phyloP scores from a whole-genome alignment of 2,113 vertebrate genomes.

The Tupaia tana region DNA sequence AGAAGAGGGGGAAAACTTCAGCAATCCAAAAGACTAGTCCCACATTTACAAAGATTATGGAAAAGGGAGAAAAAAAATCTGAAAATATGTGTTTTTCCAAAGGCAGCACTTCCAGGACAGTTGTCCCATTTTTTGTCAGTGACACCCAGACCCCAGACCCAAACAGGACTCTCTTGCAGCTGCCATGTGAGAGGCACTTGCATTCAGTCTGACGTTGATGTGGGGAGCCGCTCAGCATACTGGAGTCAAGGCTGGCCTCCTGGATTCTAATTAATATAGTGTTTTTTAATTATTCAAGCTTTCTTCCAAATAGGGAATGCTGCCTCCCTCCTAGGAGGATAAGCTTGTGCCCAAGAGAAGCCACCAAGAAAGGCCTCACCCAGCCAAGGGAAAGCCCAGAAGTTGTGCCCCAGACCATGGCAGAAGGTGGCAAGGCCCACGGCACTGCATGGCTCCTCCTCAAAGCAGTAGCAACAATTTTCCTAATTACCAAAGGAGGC shows the following conservation, averaged over 20 bases:
- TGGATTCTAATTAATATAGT: neutral
- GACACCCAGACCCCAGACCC: neutral
- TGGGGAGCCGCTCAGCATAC: fast-evolving
- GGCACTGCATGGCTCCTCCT: slow-evolving; percentile 1
- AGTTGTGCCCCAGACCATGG: neutral
- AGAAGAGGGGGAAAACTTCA: neutral
- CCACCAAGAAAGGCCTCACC: neutral
- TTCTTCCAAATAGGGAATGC: neutral
- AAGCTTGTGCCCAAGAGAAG: neutral
- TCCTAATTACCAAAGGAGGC: slow-evolving; percentile 72
- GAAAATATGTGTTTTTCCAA: neutral
- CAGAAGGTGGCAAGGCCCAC: neutral
- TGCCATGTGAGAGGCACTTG: neutral
- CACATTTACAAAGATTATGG: slow-evolving; percentile 12
- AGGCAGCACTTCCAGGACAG: neutral
- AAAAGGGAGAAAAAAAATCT: neutral
- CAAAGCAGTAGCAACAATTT: slow-evolving; percentile 72
- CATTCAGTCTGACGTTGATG: fast-evolving
- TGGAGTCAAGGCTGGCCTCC: neutral
- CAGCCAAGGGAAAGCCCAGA: neutral
- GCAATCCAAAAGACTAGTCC: neutral
- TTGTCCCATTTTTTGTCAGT: neutral
- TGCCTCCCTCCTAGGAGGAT: neutral
- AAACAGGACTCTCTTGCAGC: neutral
- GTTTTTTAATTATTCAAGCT: neutral